Evolutionary conservation across 1,140 invertebrate species (phyloP).

Genomic region (Scaptomyza montana): DNA sequence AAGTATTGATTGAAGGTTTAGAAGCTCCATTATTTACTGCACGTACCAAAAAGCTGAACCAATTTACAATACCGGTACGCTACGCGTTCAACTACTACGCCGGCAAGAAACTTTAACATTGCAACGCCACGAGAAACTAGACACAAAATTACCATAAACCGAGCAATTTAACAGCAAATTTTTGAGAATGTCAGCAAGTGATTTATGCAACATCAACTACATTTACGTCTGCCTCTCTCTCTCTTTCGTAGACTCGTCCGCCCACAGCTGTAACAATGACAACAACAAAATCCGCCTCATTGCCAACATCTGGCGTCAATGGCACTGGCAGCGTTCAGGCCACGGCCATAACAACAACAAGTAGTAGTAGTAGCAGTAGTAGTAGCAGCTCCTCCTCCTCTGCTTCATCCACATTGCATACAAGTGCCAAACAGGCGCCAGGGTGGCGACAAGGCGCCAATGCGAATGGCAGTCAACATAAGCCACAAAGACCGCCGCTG

Average conservation of each 20-base stretch:
- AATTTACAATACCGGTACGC: no score
- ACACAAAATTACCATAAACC: background rate
- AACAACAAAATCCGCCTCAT: conserved; percentile 44
- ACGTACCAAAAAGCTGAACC: no score
- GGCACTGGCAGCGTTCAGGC: conserved; percentile 69
- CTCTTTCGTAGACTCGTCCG: conserved; percentile 64
- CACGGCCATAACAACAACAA: conserved; percentile 57
- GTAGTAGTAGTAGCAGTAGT: conserved; percentile 12
- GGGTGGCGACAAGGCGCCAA: conserved; percentile 80
- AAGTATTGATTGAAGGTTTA: no score
- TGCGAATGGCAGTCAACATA: conserved; percentile 83
- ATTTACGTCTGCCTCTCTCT: background rate
- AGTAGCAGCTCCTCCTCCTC: conserved; percentile 34
- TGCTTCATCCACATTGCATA: conserved; percentile 33
- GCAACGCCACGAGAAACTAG: no score
- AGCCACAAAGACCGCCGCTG: conserved; percentile 88
- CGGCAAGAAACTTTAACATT: no score
- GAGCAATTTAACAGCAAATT: conserved; percentile 2
- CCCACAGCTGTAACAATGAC: conserved; percentile 46
- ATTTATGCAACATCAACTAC: background rate
- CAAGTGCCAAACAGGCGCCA: conserved; percentile 60
- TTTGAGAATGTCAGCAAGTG: background rate
- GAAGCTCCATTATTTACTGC: no score
- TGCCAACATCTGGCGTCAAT: conserved; percentile 61
- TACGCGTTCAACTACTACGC: no score